Percentiles rank a stretch among this genome's conserved stretches.
Evolutionary conservation across 2,888 invertebrate genomes (phyloP).

Genomic region (Prenolepis imparis): DNA sequence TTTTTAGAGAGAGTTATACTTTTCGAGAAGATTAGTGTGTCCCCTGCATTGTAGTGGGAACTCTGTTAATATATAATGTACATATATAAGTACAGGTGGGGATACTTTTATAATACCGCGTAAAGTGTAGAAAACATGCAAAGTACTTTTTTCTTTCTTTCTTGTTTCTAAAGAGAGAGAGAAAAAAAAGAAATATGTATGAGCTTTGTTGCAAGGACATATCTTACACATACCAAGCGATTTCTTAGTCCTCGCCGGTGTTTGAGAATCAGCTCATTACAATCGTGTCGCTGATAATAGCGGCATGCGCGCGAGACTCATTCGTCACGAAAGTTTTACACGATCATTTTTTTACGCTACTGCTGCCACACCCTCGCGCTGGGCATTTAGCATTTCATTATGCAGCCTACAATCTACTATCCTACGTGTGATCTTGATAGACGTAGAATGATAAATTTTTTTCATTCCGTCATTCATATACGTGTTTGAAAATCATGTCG

Average conservation of each 20-base stretch:
- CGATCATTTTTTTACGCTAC: constrained; percentile 67
- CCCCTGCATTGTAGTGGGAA: background rate
- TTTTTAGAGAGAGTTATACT: background rate
- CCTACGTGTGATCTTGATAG: constrained; percentile 12
- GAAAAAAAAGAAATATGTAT: background rate
- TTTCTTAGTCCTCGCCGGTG: constrained; percentile 60
- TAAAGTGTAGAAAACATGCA: background rate
- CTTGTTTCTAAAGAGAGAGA: background rate
- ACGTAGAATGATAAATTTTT: constrained; percentile 19
- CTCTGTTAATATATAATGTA: background rate
- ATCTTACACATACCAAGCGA: constrained; percentile 43
- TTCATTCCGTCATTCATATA: background rate
- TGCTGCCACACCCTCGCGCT: constrained; percentile 50
- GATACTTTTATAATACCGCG: background rate
- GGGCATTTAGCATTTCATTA: constrained; percentile 74
- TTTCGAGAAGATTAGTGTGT: background rate
- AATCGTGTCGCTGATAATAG: constrained; percentile 68
- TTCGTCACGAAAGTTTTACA: constrained; percentile 70
- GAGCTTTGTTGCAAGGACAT: background rate
- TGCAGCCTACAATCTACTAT: constrained; percentile 40
- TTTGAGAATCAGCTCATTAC: constrained; percentile 67
- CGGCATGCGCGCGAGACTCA: constrained; percentile 50
- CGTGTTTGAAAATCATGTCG: background rate
- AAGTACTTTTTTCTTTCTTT: background rate
- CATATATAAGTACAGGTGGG: background rate